A percentile compares a stretch with the other conserved stretches of the same genome.
These are phyloP conservation scores for Pristionchus japonicus DNA, from an alignment of 2,888 invertebrate genomes.

Conservation along the genomic window DNA sequence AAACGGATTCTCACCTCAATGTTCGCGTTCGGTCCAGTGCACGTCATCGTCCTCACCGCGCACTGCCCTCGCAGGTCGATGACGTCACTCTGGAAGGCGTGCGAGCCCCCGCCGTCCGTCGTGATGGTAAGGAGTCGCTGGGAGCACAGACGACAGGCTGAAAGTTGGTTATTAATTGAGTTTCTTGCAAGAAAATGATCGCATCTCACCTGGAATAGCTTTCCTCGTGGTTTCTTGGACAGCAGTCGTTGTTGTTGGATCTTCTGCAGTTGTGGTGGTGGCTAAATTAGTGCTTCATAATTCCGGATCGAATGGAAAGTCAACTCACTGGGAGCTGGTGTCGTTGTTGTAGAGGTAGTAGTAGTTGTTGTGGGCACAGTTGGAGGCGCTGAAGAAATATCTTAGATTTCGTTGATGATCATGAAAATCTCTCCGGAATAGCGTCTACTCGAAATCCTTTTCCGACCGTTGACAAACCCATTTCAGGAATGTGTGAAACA, in stretches of 20 bases:
- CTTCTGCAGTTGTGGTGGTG: background rate
- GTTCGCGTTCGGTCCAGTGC: background rate
- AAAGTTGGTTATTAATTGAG: background rate
- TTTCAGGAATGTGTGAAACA: too few relatives aligned
- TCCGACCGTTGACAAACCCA: too few relatives aligned
- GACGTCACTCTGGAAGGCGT: background rate
- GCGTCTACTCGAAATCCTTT: too few relatives aligned
- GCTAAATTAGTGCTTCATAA: too few relatives aligned
- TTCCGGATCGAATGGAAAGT: too few relatives aligned
- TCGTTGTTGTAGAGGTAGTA: too few relatives aligned
- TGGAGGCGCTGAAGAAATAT: background rate
- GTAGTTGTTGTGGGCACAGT: background rate
- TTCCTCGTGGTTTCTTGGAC: too few relatives aligned
- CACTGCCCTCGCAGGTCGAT: background rate
- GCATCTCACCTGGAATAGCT: background rate
- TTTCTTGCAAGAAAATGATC: too few relatives aligned
- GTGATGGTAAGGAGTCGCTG: background rate
- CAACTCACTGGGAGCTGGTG: too few relatives aligned
- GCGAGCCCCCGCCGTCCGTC: background rate
- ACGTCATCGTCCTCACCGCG: background rate
- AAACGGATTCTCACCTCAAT: background rate
- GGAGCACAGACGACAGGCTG: background rate
- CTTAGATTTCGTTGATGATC: too few relatives aligned
- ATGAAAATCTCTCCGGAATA: too few relatives aligned
- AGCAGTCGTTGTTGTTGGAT: background rate